A percentile compares a stretch with the other conserved stretches of the same genome.
Evolutionary conservation across 1,140 invertebrate species (phyloP).

Genomic region (Pseudomyrmex sp.): DNA sequence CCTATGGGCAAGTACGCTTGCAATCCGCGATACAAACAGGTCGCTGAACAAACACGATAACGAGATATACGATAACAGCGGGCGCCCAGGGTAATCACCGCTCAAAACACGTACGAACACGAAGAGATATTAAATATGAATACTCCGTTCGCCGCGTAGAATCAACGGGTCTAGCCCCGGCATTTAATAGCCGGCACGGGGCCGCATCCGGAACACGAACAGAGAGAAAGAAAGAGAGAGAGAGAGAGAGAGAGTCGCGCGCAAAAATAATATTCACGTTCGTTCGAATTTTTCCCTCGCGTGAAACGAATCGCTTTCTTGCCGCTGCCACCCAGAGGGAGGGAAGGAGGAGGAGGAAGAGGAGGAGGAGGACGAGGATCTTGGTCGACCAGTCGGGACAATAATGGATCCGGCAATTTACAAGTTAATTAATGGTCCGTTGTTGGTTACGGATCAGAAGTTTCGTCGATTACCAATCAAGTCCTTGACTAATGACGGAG

Average conservation of each 20-base stretch:
- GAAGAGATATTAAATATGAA: conserved; percentile 71
- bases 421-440: conserved; percentile 65
- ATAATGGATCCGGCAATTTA: conserved; percentile 54
- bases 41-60: conserved; percentile 66
- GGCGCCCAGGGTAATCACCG: conserved; percentile 62
- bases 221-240: too few species aligned
- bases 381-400: conserved; percentile 27
- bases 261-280: conserved; percentile 39
- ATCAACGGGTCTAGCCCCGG: conserved; percentile 51
- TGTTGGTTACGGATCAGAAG: conserved; percentile 61
- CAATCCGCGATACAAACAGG: conserved; percentile 50
- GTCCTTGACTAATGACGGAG: conserved; percentile 65
- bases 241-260: background rate
- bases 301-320: background rate
- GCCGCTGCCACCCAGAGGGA: background rate
- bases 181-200: conserved; percentile 53
- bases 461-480: conserved; percentile 70
- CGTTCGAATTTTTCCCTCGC: background rate
- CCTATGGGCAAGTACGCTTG: conserved; percentile 44
- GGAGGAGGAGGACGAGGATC: too few species aligned
- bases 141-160: conserved; percentile 41
- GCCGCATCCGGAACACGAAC: conserved; percentile 33
- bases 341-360: too few species aligned
- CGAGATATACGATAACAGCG: conserved; percentile 64
- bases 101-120: conserved; percentile 67